Evolutionary conservation across 2,888 invertebrate genomes (phyloP).

Genomic region (Atherix ibis): DNA sequence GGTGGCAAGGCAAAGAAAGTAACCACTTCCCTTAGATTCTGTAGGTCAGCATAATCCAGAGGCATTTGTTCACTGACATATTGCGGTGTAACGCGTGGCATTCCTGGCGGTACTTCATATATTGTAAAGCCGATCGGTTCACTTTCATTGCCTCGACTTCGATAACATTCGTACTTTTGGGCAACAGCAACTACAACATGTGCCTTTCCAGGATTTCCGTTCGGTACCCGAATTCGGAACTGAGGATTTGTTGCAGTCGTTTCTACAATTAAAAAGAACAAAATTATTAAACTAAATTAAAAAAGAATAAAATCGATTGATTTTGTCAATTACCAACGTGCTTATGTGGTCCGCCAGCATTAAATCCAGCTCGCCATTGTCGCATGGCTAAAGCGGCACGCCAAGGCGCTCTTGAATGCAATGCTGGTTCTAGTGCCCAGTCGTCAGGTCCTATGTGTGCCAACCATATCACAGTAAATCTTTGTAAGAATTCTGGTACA

Average conservation of each 20-base stretch:
- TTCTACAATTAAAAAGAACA: constrained; percentile 27
- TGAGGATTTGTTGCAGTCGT: constrained; percentile 54
- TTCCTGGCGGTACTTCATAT: constrained; percentile 48
- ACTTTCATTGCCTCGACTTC: constrained; percentile 30
- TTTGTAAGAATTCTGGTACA: constrained; percentile 15
- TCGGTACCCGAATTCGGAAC: constrained; percentile 53
- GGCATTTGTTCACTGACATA: constrained; percentile 39
- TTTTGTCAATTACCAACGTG: constrained; percentile 35
- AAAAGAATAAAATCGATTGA: neutral
- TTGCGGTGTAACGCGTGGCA: constrained; percentile 42
- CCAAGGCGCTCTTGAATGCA: constrained; percentile 51
- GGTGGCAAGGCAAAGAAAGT: constrained; percentile 59
- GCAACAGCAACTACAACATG: constrained; percentile 58
- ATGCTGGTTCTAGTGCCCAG: constrained; percentile 44
- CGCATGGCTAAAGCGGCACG: constrained; percentile 51
- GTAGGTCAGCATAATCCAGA: constrained; percentile 14
- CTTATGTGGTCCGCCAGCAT: constrained; percentile 53
- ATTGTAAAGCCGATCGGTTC: constrained; percentile 55
- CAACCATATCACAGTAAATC: constrained; percentile 28
- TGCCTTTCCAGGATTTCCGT: constrained; percentile 41
- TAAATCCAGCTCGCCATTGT: constrained; percentile 51
- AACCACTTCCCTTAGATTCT: constrained; percentile 44
- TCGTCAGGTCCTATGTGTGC: constrained; percentile 65
- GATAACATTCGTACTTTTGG: constrained; percentile 42
- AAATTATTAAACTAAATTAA: neutral